Conservation (phyloP, 1,140 invertebrate genomes). For the Heliconius hermathena region DNA sequence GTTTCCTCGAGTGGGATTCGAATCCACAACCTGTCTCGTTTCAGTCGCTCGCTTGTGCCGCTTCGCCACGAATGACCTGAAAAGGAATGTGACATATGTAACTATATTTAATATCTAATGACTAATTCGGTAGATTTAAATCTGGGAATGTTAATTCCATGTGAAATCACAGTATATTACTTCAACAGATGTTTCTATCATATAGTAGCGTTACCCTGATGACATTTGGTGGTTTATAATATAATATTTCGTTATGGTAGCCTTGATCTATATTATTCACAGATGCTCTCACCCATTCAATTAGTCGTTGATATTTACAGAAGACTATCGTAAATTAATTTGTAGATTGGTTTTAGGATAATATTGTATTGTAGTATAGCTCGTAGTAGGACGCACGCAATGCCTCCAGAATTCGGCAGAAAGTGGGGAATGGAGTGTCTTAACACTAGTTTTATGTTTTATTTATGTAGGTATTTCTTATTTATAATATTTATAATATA, state of each 20-base stretch:
- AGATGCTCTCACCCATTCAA: conserved; percentile 27
- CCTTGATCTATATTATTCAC: conserved; percentile 31
- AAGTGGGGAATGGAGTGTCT: too few species aligned
- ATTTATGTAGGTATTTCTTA: too few species aligned
- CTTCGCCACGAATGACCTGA: too few species aligned
- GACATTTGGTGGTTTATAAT: conserved; percentile 21
- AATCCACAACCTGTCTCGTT: too few species aligned
- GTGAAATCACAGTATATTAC: not conserved
- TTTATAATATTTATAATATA: too few species aligned
- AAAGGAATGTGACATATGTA: too few species aligned
- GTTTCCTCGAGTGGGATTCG: too few species aligned
- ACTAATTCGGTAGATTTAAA: not conserved
- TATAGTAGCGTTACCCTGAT: not conserved
- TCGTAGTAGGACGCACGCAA: too few species aligned
- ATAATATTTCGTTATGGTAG: conserved; percentile 20
- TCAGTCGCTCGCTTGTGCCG: too few species aligned
- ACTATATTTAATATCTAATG: not conserved
- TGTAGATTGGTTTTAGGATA: conserved; percentile 2
- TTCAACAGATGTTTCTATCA: conserved; percentile 23
- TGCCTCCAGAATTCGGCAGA: too few species aligned
- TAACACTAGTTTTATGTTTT: too few species aligned
- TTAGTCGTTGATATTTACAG: conserved; percentile 25
- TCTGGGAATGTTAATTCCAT: not conserved
- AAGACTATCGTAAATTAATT: conserved; percentile 17
- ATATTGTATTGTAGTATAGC: not conserved